A percentile compares a stretch with the other conserved stretches of the same genome.
Conservation (phyloP, 2,888 invertebrate genomes). For the Podotricha telesiphe region DNA sequence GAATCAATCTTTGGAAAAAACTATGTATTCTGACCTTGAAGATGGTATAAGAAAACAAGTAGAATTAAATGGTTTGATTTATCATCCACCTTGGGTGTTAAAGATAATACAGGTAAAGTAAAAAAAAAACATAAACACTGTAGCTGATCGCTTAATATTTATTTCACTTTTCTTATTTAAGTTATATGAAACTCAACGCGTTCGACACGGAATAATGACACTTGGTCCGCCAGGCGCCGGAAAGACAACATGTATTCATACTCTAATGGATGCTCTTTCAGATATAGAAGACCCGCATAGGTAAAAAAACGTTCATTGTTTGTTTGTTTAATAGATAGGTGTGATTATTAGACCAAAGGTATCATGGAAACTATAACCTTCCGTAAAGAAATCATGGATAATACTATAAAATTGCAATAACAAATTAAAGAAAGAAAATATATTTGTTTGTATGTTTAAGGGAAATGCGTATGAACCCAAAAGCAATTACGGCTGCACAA, state of each 20-base stretch:
- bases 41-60: slow-evolving; percentile 93
- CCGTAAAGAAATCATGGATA: too few relatives aligned
- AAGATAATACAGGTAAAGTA: slow-evolving; percentile 92
- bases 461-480: slow-evolving; percentile 99
- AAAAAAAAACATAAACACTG: background rate
- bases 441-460: slow-evolving; percentile 61
- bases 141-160: background rate
- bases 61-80: slow-evolving; percentile 90
- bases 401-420: too few relatives aligned
- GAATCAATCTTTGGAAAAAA: slow-evolving; percentile 96
- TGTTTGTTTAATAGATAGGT: too few relatives aligned
- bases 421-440: background rate
- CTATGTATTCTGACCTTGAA: slow-evolving; percentile 93
- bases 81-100: slow-evolving; percentile 97
- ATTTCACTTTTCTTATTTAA: slow-evolving; percentile 60
- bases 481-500: slow-evolving; percentile 97
- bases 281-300: slow-evolving; percentile 92
- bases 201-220: slow-evolving; percentile 98
- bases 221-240: slow-evolving; percentile 97
- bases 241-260: slow-evolving; percentile 95
- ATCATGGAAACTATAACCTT: too few relatives aligned
- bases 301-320: slow-evolving; percentile 69
- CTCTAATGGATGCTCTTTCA: slow-evolving; percentile 94
- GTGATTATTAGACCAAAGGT: too few relatives aligned
- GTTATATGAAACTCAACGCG: slow-evolving; percentile 97